Conservation (phyloP, 2,797 vertebrate species). For the Chaunax sp. region DNA sequence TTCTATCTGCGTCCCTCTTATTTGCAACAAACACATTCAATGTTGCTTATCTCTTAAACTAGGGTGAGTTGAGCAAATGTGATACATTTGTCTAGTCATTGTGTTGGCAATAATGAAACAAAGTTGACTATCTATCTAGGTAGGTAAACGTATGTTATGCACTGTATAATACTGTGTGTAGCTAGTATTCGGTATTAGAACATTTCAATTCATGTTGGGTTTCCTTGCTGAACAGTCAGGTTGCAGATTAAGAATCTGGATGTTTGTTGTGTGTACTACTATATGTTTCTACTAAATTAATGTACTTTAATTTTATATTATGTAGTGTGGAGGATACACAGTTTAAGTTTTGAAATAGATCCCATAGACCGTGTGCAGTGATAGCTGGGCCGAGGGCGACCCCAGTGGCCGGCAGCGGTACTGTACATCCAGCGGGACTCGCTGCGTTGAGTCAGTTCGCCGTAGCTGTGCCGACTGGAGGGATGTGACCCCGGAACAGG, state of each 20-base stretch:
- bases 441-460: slow-evolving; percentile 74
- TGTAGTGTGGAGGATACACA: no score
- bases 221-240: not conserved
- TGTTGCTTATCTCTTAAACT: slow-evolving; percentile 14
- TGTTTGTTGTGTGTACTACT: not conserved
- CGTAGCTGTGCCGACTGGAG: slow-evolving; percentile 81
- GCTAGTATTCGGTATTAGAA: not conserved
- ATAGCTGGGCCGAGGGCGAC: slow-evolving; percentile 32
- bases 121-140: no score
- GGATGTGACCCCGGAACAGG: slow-evolving; percentile 91
- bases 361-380: not conserved
- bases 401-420: slow-evolving; percentile 53
- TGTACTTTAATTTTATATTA: no score
- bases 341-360: no score
- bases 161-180: no score
- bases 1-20: not conserved
- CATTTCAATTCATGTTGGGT: not conserved
- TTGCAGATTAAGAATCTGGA: not conserved
- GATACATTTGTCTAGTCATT: not conserved
- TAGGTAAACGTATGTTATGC: no score
- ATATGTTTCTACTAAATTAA: no score
- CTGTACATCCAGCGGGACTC: slow-evolving; percentile 59
- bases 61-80: not conserved
- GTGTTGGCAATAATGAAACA: not conserved
- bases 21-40: not conserved